Evolutionary conservation across 2,797 vertebrate species (phyloP), one percentile per base, ranked within the genome.

Genomic region (Pseudomugil tenellus): DNA sequence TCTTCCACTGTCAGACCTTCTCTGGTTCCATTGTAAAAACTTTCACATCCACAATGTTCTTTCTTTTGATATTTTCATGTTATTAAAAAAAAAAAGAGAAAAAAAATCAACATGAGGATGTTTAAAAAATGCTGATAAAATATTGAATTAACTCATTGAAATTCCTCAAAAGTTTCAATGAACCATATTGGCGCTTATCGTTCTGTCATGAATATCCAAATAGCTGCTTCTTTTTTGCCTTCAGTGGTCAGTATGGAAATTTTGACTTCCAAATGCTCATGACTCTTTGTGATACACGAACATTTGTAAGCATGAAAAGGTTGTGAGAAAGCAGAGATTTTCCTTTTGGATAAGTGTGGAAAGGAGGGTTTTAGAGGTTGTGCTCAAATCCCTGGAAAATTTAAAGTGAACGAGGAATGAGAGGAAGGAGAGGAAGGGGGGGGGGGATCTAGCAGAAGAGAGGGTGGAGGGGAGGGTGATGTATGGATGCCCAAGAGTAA

Each of bases 301-400:
- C 63, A 35, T 84, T 84, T 74, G 58, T 67, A 48, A 82, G 69
- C 77, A 64, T 64, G 60, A 78, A 86, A 75, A 81, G 71, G n/a
- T 63, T 21, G 19, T 46, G 54, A 74, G 32, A 74, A 69, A 69
- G 35, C 17, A 12, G 74, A 73, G 54, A 65, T 25, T 70, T 68
- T 58, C 56, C 49, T 72, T 81, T 62, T 70, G 55, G 23, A 72
- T 58, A 84, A 65, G 77, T 78, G 74, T 74, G 81, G 70, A 77
- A 74, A 80, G 58, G 64, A 58, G 16, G 64, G 61, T 0, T 75
- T 85, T 88, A 91, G 92, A 92, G 91, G 92, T 94, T 92, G 94
- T 95, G 95, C 90, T 96, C 94, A 97, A 95, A 96, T 96, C 95
- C 92, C 94, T 92, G 92, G 94, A 96, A 96, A 96, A 96, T 96